A percentile compares a stretch with the other conserved stretches of the same genome.
phyloP scores from a whole-genome alignment of 2,888 invertebrate species.

The Cotesia congregata region DNA sequence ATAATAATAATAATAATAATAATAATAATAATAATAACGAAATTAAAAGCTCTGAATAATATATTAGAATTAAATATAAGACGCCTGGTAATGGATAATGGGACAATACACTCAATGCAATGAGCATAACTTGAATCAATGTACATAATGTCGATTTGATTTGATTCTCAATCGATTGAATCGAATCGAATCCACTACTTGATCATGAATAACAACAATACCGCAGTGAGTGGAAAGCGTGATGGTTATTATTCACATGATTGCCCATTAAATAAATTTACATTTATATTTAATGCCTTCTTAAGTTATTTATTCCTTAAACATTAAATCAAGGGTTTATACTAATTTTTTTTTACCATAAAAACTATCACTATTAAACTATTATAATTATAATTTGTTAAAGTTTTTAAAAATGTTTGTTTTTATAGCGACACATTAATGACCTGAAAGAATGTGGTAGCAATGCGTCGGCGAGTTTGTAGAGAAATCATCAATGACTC shows the following conservation, averaged over 20 bases:
- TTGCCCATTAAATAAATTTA: neutral
- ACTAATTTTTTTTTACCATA: too few species aligned
- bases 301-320: neutral
- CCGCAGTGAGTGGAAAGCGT: neutral
- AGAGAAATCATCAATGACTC: slow-evolving; percentile 52
- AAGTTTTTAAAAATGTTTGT: neutral
- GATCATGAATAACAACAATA: neutral
- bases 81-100: neutral
- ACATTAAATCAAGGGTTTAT: neutral
- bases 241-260: neutral
- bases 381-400: neutral
- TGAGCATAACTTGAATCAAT: slow-evolving; percentile 15
- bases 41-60: too few species aligned
- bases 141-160: neutral
- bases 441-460: neutral
- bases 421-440: slow-evolving; percentile 8
- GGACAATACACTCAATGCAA: slow-evolving; percentile 7
- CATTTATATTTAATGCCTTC: neutral
- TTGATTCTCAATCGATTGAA: neutral
- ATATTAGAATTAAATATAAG: slow-evolving; percentile 5
- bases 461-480: slow-evolving; percentile 23
- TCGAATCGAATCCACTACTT: neutral
- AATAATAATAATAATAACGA: too few species aligned
- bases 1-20: too few species aligned
- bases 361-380: neutral